Evolutionary conservation across 1,140 invertebrate species (phyloP), one percentile per base, ranked within the genome.

Genomic region (Steinernema khuongi): DNA sequence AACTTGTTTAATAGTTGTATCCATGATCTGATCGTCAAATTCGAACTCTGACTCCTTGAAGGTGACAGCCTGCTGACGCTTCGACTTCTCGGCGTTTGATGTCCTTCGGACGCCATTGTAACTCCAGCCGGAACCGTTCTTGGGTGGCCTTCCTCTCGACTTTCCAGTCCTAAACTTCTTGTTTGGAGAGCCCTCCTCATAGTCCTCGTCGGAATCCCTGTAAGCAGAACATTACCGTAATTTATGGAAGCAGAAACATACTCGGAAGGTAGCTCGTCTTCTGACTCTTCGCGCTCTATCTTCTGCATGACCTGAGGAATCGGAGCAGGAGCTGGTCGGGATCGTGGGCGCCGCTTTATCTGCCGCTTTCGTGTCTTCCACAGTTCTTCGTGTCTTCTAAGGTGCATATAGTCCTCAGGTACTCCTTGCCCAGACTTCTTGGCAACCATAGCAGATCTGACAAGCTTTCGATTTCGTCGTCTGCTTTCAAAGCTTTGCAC

Each of bases 11-110:
- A 60, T 60, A 7, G 50, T 60, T 17, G 50, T 60, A 22, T 60
- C 50, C 50, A 60, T 41, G 36, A 41, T 60, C 19, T 60, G 50
- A 22, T 60, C 50, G 26, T 60, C 50, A 26, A 60, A 60, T 60
- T 60, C 50, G 19, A 17, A 60, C 26, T 60, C 50, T 14, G 50
- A 60, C 50, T 60, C 50, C 26, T 26, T 60, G 50, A 17, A 60
- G 4, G 2, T 4, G 11, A 26, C 19, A 22, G 50, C n/a, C n/a
- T n/a, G 19, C 19, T 60, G 50, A 60, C 50, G 50, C 19, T 60
- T 60, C 50, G 50, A 60, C 19, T 60, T 60, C 22, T 22, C 50
- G 26, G 50, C 50, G 19, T 14, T 60, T 26, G 50, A 60, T 14
- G 50, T 17, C 11, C 50, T 11, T 2, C 50, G 50, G 2, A 26